phyloP scores from a whole-genome alignment of 2,113 vertebrate genomes.

The Nannospalax galili region DNA sequence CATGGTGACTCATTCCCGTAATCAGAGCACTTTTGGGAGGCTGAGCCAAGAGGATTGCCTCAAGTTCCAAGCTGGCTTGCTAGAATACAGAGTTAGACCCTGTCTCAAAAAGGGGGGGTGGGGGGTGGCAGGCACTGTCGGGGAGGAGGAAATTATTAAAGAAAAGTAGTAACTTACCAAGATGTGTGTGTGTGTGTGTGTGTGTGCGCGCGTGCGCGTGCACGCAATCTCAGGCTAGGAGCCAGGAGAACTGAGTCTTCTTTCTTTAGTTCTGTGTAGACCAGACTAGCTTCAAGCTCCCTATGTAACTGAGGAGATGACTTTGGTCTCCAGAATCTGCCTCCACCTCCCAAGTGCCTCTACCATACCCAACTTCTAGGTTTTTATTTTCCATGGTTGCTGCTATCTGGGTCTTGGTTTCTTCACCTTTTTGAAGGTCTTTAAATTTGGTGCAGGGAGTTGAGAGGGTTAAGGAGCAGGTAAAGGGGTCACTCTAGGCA shows the following conservation, averaged over 20 bases:
- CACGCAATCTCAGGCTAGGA: not conserved
- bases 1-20: not conserved
- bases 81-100: not conserved
- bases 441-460: not conserved
- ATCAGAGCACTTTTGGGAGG: not conserved
- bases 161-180: not conserved
- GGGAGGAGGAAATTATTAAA: not conserved
- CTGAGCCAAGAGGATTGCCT: not conserved
- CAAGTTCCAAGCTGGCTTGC: not conserved
- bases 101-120: not conserved
- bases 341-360: not conserved
- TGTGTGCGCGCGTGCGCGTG: too few species aligned
- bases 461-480: not conserved
- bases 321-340: not conserved
- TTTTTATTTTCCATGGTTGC: not conserved
- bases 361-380: not conserved
- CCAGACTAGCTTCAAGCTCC: not conserved
- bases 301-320: not conserved
- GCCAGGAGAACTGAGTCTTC: not conserved
- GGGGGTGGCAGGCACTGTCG: not conserved
- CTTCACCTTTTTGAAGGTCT: not conserved
- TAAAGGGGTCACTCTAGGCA: not conserved
- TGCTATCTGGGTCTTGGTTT: slow-evolving; percentile 13
- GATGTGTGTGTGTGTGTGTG: not conserved
- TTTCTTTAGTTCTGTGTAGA: not conserved